Evolutionary conservation across 1,140 invertebrate genomes (phyloP), one percentile per base, ranked within the genome.

Genomic region (Aethina tumida): DNA sequence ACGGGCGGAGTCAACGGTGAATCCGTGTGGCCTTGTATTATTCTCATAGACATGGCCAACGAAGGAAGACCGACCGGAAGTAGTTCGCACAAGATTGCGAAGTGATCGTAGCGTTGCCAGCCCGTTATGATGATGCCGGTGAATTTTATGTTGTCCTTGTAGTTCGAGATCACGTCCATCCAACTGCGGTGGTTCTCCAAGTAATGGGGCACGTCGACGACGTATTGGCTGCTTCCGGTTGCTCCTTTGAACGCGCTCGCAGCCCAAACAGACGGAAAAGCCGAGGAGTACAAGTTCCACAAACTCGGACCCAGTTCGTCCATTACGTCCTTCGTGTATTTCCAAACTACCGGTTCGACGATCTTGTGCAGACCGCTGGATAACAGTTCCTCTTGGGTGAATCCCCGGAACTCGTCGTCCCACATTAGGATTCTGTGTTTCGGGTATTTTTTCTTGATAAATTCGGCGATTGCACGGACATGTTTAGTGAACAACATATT

Each of bases 231-330:
- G 21, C 43, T 52, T 12, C 49, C 52, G 63, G 18, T 82, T 1
- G 87, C 85, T 5, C 84, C 91, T 70, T 95, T 95, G 55, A 84
- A 95, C 1, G 91, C 85, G 46, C 81, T 81, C 3, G 89, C 90
- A 12, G 81, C 74, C 94, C 94, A 97, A n/a, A 93, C 72, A 22
- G 75, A 73, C 0, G 77, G 73, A 61, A 97, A 98, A 2, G 90
- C 65, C 29, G 75, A 69, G 1, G 76, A 70, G 49, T 90, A 95
- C 21, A 77, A 82, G 27, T 83, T 74, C 85, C 85, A 92, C 47
- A 84, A 60, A 35, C 41, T 53, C 0, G 58, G 55, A 10, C 55
- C 55, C 7, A 61, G 47, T 29, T 57, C 55, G 24, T 58, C 45
- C 22, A 57, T 58, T 9, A 79, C 71, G 50, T 79, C 70, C 37